phyloP scores from a whole-genome alignment of 2,113 vertebrate species.

The Smithornis capensis region DNA sequence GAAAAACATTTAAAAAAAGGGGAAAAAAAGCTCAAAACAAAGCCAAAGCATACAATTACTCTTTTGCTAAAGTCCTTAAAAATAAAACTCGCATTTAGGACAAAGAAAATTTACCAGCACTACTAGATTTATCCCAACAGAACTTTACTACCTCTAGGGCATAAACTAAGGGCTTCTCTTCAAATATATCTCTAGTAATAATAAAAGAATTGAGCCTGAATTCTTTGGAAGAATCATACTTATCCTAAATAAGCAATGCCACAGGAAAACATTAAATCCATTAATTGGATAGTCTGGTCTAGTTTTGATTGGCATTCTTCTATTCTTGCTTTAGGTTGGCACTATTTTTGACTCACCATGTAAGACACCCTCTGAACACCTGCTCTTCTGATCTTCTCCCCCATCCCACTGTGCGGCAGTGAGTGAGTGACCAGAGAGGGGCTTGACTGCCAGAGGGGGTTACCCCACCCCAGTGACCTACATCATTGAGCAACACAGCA shows the following conservation, averaged over 20 bases:
- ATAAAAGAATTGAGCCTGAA: not conserved
- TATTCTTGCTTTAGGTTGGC: not conserved
- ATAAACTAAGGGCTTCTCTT: not conserved
- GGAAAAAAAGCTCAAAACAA: not conserved
- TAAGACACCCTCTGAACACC: not conserved
- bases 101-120: not conserved
- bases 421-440: fast-evolving
- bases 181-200: not conserved
- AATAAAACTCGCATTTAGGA: not conserved
- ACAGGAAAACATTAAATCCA: not conserved
- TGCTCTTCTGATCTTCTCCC: not conserved
- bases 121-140: not conserved
- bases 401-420: fast-evolving
- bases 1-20: not conserved
- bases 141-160: not conserved
- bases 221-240: not conserved
- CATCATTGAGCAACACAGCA: fast-evolving
- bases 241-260: not conserved
- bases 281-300: not conserved
- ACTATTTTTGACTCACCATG: not conserved
- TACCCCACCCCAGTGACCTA: not conserved
- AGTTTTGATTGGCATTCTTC: not conserved
- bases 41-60: not conserved
- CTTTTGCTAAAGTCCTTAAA: not conserved
- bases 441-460: not conserved